Conservation (phyloP, 2,797 vertebrate genomes). For the Alfaro cultratus region DNA sequence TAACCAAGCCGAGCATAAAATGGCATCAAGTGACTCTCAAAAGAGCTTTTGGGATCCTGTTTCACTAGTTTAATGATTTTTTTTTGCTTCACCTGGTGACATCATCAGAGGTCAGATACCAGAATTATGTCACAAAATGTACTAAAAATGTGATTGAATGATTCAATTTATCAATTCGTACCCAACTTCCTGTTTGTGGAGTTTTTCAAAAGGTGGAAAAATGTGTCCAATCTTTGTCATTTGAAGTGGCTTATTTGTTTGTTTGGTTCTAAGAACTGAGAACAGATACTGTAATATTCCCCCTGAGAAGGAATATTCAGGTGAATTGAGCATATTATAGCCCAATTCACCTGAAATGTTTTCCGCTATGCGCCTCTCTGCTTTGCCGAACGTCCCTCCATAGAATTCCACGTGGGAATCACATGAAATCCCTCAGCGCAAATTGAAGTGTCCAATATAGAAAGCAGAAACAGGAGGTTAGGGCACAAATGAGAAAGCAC, state of each 20-base stretch:
- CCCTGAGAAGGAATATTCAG: no score
- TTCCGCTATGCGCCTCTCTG: neutral
- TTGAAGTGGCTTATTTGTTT: neutral
- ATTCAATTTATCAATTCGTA: neutral
- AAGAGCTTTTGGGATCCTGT: neutral
- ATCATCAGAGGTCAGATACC: neutral
- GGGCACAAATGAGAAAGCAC: slow-evolving; percentile 37
- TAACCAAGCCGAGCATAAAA: neutral
- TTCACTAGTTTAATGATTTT: neutral
- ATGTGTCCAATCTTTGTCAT: neutral
- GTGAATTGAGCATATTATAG: no score
- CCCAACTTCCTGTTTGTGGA: neutral
- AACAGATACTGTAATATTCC: neutral
- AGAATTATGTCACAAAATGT: neutral
- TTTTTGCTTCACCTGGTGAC: neutral
- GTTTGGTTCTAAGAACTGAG: neutral
- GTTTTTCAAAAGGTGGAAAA: neutral
- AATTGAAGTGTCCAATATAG: slow-evolving; percentile 6
- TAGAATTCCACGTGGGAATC: slow-evolving; percentile 38
- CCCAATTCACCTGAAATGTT: neutral
- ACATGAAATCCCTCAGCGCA: slow-evolving; percentile 57
- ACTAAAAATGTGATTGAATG: neutral
- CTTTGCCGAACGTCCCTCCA: neutral
- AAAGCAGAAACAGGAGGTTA: slow-evolving; percentile 7
- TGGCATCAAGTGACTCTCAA: neutral